Evolutionary conservation across 2,888 invertebrate species (phyloP), one percentile per base, ranked within the genome.

Genomic region (Tetramorium bicarinatum): DNA sequence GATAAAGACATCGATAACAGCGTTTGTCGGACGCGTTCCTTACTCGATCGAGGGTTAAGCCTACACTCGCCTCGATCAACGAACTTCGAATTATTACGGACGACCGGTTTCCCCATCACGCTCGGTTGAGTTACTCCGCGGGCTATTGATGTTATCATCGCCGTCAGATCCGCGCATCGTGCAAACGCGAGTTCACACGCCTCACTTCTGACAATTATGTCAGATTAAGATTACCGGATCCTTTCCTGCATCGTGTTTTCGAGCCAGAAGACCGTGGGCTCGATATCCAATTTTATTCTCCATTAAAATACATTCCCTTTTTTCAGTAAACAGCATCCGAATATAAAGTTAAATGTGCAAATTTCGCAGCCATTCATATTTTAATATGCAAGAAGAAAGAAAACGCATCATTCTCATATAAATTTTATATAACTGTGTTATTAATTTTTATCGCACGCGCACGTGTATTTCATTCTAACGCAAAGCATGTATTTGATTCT

Each of bases 51-150:
- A 25, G 21, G 25, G 54, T 41, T 56, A 56, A 72, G 11, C 11
- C 38, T 41, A 56, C 9, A 38, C 9, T 41, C 41, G 15, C 18
- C 9, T 47, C 72, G 56, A 72, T 72, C 72, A 11, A 56, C 56
- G 56, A 72, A 72, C 72, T 41, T 72, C 72, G 41, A 56, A 72
- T 72, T 72, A 56, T 71, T 54, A 71, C 71, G 38, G 71, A 71
- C 41, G 72, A 56, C 72, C 72, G 72, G 72, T 72, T 72, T 72
- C 18, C 13, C 52, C 29, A 67, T 67, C 49, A n/a, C 49, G 25
- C 72, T 72, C 38, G 72, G 41, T 72, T 72, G 72, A 72, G 18
- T 41, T 72, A 56, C 25, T 72, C 71, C 52, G 15, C 38, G 11
- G 18, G 21, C 56, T 72, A 72, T 56, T 21, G 38, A 56, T 41